Base-by-base conservation (phyloP, 2,888 invertebrate species). In the Acrocera orbiculus region DNA sequence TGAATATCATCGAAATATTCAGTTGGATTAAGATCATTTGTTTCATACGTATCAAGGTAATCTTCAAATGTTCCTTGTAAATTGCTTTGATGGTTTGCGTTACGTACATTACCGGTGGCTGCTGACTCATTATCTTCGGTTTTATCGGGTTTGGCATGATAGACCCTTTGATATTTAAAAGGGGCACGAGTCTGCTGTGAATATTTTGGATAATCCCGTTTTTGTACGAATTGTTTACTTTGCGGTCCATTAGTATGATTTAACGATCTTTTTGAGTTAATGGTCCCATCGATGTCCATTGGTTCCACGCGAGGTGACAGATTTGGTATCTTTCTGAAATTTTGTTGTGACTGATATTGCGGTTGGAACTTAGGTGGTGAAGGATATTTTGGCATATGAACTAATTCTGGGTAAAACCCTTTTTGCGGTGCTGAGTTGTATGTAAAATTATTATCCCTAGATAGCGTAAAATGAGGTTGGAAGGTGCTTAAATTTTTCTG, bases 271-370 rank as follows among this genome's bases (percentile, higher is more conserved):
- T n/a, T n/a, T 7, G 37, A 35, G 13, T 32, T 24, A 3, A 40
- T 15, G 13, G 35, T 36, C 4, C 16, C 31, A 16, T 41, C 38
- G 2, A 41, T 16, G 4, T 43, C 40, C 35, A 41, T 39, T 2
- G 40, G 41, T 34, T 37, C 35, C 16, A 39, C 34, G 10, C 22
- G 22, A 23, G 32, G 40, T 19, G 27, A 28, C n/a, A 30, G 39
- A 26, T 42, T 40, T 17, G 29, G n/a, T 10, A 27, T 2, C 27
- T 13, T 2, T 27, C n/a, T 14, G n/a, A n/a, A n/a, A n/a, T n/a
- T n/a, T n/a, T n/a, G n/a, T 5, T 17, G 22, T 27, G 15, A 27
- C 2, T 3, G 15, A n/a, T 11, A 16, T 10, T 30, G n/a, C n/a
- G n/a, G n/a, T n/a, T n/a, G n/a, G n/a, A n/a, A n/a, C n/a, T n/a